Conservation (phyloP, 2,888 invertebrate species). For the Zygogramma bicolorata region DNA sequence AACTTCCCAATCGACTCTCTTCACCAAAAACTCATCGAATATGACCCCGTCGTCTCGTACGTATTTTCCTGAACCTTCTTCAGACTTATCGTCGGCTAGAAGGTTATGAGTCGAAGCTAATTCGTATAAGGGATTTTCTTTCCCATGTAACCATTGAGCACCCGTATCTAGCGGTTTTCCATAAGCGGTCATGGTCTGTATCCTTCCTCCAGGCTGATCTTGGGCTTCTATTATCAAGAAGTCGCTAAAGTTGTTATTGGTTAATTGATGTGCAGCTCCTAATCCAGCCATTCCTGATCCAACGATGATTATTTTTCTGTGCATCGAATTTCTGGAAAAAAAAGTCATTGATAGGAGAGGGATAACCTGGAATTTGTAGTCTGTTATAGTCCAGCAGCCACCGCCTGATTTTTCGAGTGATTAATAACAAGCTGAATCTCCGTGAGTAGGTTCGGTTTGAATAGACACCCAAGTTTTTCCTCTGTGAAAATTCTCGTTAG, state of each 20-base stretch:
- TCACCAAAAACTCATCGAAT: constrained; percentile 66
- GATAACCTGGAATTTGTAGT: not conserved
- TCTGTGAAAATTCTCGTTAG: no score
- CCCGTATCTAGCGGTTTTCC: constrained; percentile 70
- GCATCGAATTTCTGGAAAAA: not conserved
- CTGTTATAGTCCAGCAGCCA: no score
- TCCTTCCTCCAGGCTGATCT: constrained; percentile 70
- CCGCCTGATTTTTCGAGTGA: no score
- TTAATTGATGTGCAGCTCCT: constrained; percentile 70
- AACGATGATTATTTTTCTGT: constrained; percentile 67
- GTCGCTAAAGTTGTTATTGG: constrained; percentile 66
- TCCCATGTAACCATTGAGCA: constrained; percentile 76
- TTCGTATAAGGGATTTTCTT: constrained; percentile 68
- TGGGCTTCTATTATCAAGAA: constrained; percentile 72
- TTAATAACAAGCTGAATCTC: no score
- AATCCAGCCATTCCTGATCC: constrained; percentile 75
- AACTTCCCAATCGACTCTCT: constrained; percentile 69
- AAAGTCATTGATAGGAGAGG: not conserved
- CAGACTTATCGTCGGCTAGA: constrained; percentile 66
- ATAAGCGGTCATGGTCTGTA: constrained; percentile 65
- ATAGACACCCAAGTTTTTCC: no score
- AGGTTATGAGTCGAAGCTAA: constrained; percentile 67
- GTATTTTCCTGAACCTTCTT: constrained; percentile 72
- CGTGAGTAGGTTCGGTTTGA: no score
- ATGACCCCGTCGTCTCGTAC: constrained; percentile 67